Conservation (phyloP, 2,113 vertebrate species). For the Microtus pennsylvanicus region DNA sequence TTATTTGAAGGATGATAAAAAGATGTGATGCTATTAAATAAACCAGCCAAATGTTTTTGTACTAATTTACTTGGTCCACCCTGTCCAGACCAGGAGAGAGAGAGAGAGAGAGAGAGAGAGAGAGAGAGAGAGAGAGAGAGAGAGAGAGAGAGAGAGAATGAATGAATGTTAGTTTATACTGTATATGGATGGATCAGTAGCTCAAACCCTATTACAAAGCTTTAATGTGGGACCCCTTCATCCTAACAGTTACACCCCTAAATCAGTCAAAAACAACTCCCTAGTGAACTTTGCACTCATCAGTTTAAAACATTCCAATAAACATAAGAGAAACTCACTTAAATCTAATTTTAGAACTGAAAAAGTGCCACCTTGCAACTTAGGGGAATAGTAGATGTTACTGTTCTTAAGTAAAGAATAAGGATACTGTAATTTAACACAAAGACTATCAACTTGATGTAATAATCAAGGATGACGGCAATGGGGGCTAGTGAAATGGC, state of each 20-base stretch:
- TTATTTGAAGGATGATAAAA: conserved; percentile 99
- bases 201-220: neutral
- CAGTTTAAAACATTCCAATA: conserved; percentile 44
- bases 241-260: neutral
- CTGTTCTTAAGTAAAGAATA: neutral
- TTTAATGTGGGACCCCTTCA: neutral
- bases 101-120: neutral
- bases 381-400: conserved; percentile 26
- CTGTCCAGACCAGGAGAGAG: conserved; percentile 84
- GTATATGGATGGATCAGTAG: neutral
- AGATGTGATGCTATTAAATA: conserved; percentile 97
- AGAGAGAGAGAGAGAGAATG: too few species aligned
- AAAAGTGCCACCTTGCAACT: neutral
- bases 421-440: neutral
- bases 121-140: neutral
- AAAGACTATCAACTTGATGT: neutral
- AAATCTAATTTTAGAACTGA: conserved; percentile 20
- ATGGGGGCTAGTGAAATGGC: neutral
- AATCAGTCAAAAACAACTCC: conserved; percentile 13
- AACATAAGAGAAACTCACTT: conserved; percentile 46
- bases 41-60: conserved; percentile 95
- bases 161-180: conserved; percentile 1
- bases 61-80: conserved; percentile 97
- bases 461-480: neutral
- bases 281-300: conserved; percentile 2